phyloP scores from a whole-genome alignment of 2,113 vertebrate genomes.

The Equus quagga region DNA sequence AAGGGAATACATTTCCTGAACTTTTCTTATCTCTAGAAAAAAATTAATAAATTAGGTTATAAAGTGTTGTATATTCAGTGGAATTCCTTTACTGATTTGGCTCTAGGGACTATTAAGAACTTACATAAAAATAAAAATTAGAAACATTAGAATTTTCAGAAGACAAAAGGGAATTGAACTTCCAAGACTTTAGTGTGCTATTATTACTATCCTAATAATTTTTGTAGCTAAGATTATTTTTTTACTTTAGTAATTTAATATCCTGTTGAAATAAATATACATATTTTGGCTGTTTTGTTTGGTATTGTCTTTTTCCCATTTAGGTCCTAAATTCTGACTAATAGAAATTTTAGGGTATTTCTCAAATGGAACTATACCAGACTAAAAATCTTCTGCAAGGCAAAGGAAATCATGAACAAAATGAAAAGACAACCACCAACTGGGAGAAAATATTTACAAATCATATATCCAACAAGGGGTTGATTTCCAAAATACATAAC shows the following conservation, averaged over 20 bases:
- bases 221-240: neutral
- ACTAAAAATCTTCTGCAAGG: no score
- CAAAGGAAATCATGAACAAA: no score
- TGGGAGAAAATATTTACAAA: no score
- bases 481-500: no score
- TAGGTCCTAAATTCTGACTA: neutral
- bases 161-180: neutral
- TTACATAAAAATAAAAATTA: neutral
- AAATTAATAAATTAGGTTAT: neutral
- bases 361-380: no score
- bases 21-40: neutral
- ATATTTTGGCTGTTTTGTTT: neutral
- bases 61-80: neutral
- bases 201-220: neutral
- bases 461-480: no score
- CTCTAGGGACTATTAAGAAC: neutral
- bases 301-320: neutral
- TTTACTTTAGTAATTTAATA: neutral
- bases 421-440: no score
- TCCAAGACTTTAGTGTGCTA: neutral
- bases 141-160: neutral
- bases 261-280: no score
- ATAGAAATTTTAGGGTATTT: no score
- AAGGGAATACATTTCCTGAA: neutral
- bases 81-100: neutral